phyloP scores from a whole-genome alignment of 2,113 vertebrate species.

The Morphnarchus princeps region DNA sequence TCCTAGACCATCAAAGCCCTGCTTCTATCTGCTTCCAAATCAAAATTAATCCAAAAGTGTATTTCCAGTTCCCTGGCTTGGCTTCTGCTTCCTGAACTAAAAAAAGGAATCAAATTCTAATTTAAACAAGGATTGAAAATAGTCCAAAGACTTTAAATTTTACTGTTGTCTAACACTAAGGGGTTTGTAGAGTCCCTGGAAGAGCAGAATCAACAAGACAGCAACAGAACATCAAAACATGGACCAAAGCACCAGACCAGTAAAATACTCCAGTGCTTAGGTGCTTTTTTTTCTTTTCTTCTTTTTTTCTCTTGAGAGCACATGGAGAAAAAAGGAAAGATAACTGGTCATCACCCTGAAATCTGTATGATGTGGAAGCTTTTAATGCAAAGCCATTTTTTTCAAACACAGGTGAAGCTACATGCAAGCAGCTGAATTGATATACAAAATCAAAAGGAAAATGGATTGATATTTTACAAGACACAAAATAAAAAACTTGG shows the following conservation, averaged over 20 bases:
- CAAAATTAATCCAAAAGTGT: not conserved
- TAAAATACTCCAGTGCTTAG: not conserved
- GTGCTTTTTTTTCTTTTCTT: not conserved
- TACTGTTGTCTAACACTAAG: not conserved
- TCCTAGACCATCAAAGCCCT: not conserved
- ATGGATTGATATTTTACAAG: not conserved
- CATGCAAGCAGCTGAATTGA: not conserved
- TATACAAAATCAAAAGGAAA: not conserved
- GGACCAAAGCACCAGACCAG: not conserved
- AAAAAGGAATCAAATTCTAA: not conserved
- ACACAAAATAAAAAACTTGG: not conserved
- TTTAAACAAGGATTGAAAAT: not conserved
- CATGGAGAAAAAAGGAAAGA: not conserved
- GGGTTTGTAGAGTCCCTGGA: not conserved
- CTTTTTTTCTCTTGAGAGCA: not conserved
- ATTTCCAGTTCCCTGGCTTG: not conserved
- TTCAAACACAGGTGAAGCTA: not conserved
- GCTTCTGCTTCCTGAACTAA: not conserved
- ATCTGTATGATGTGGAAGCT: not conserved
- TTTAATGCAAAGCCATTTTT: not conserved
- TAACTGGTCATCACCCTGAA: not conserved
- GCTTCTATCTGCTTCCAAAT: not conserved
- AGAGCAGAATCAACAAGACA: not conserved
- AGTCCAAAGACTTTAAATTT: not conserved
- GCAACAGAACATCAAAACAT: not conserved